These are phyloP conservation scores for Bostrychus sinensis DNA, from an alignment of 2,113 vertebrate species.

Conservation along the genomic window DNA sequence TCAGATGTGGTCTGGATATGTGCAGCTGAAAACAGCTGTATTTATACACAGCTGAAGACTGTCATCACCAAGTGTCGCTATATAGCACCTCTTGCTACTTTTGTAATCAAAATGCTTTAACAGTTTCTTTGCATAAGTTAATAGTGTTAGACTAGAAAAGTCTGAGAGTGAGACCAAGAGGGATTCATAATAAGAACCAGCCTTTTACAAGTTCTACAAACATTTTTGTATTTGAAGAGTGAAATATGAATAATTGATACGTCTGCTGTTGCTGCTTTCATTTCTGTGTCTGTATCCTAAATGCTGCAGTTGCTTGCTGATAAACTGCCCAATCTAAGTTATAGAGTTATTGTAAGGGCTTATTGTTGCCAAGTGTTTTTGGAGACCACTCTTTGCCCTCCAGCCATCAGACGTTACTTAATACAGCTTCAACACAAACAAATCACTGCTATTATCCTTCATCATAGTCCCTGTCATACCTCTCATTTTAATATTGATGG, in stretches of 20 bases:
- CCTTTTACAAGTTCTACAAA: too few species aligned
- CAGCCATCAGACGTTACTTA: conserved; percentile 21
- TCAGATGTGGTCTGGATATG: too few species aligned
- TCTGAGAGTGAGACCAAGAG: neutral
- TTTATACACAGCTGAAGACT: too few species aligned
- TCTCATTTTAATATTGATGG: conserved; percentile 43
- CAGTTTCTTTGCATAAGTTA: too few species aligned
- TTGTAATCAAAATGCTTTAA: too few species aligned
- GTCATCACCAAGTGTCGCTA: too few species aligned
- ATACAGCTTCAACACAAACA: conserved; percentile 38
- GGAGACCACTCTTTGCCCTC: conserved; percentile 25
- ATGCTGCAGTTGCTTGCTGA: conserved; percentile 18
- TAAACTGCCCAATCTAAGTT: conserved; percentile 16
- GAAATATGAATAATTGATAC: neutral
- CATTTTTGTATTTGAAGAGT: neutral
- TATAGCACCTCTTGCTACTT: too few species aligned
- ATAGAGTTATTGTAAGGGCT: conserved; percentile 30
- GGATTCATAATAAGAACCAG: neutral
- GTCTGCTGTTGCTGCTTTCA: neutral
- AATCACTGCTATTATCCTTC: conserved; percentile 21
- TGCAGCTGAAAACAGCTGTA: too few species aligned
- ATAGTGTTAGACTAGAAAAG: too few species aligned
- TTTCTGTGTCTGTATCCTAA: conserved; percentile 8
- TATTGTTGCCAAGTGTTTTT: conserved; percentile 10
- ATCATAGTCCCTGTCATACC: conserved; percentile 30